Evolutionary conservation across 2,888 invertebrate genomes (phyloP).

Genomic region (Pyrochroa serraticornis): DNA sequence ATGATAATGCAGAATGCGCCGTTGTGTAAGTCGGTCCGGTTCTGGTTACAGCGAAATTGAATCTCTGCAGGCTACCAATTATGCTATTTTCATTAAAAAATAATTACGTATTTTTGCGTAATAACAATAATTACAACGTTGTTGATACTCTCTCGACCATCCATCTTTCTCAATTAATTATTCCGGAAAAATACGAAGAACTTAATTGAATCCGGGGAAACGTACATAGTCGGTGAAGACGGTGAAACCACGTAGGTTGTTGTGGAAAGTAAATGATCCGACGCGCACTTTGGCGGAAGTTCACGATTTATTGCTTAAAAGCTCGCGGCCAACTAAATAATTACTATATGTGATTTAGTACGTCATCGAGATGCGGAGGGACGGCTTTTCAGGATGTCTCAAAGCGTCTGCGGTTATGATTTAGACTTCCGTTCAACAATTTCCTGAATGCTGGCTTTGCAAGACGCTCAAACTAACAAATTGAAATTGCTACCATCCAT

Average conservation of each 20-base stretch:
- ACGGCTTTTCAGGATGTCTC: too few species aligned
- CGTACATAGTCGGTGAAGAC: too few species aligned
- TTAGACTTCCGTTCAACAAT: too few species aligned
- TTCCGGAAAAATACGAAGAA: too few species aligned
- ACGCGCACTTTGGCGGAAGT: slow-evolving; percentile 25
- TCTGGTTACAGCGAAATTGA: slow-evolving; percentile 11
- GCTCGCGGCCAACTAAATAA: slow-evolving; percentile 25
- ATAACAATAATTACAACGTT: slow-evolving; percentile 9
- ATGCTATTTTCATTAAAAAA: slow-evolving; percentile 25
- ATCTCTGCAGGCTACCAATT: slow-evolving; percentile 32
- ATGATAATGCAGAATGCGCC: too few species aligned
- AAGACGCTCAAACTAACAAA: too few species aligned
- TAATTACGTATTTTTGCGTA: slow-evolving; percentile 10
- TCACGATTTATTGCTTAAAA: slow-evolving; percentile 23
- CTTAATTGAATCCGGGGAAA: too few species aligned
- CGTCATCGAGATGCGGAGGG: not conserved
- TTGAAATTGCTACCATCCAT: too few species aligned
- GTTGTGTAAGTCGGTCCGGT: too few species aligned
- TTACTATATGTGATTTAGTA: slow-evolving; percentile 17
- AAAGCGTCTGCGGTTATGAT: too few species aligned
- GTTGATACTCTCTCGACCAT: not conserved
- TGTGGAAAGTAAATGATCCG: slow-evolving; percentile 25
- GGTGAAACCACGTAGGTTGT: slow-evolving; percentile 12
- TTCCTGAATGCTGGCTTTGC: too few species aligned
- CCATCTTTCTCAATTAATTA: too few species aligned